Evolutionary conservation across 2,888 invertebrate genomes (phyloP).

Genomic region (Tipula helvola): DNA sequence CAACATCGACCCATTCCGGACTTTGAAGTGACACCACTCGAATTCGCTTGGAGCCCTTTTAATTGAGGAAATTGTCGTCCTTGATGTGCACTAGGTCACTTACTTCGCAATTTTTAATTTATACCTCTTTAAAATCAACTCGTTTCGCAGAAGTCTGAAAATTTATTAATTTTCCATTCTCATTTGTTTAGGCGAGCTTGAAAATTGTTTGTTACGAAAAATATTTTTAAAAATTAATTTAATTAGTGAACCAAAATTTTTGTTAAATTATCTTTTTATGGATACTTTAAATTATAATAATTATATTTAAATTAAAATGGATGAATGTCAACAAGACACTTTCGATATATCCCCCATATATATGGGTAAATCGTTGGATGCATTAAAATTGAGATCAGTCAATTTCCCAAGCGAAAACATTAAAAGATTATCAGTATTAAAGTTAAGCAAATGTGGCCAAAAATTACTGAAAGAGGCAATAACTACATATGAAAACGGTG

Average conservation of each 20-base stretch:
- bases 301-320: neutral
- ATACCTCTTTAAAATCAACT: too few relatives aligned
- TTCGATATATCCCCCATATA: neutral
- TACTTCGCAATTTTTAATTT: too few relatives aligned
- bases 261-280: neutral
- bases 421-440: neutral
- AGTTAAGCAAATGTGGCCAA: neutral
- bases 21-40: too few relatives aligned
- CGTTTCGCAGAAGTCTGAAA: neutral
- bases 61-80: too few relatives aligned
- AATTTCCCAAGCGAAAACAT: neutral
- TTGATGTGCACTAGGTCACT: too few relatives aligned
- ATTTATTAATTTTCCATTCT: neutral
- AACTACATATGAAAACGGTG: neutral
- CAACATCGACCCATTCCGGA: too few relatives aligned
- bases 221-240: neutral
- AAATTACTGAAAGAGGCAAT: neutral
- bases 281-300: neutral
- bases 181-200: neutral
- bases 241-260: neutral
- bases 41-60: too few relatives aligned
- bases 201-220: neutral
- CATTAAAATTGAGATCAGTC: neutral
- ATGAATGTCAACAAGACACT: neutral
- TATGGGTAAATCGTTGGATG: neutral